A percentile compares a stretch with the other conserved stretches of the same genome.
These are phyloP conservation scores for Heliangelus exortis DNA, from an alignment of 2,797 vertebrate species.

Conservation along the genomic window DNA sequence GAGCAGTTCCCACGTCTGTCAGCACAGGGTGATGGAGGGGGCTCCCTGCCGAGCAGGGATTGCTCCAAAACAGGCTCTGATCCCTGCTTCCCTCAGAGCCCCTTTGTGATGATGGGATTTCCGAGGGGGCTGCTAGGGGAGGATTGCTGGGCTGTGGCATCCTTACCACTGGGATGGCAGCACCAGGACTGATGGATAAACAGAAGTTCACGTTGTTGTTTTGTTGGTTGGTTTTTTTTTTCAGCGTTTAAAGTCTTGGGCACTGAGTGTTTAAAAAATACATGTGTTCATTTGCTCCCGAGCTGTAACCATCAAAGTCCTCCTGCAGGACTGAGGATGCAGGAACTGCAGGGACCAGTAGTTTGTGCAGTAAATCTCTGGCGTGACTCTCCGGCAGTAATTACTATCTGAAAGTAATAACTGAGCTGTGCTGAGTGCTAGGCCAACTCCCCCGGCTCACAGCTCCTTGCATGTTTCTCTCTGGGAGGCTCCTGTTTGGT, in stretches of 20 bases:
- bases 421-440: constrained; percentile 10
- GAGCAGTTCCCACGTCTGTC: not conserved
- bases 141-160: not conserved
- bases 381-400: constrained; percentile 64
- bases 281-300: not conserved
- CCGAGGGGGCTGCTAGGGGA: fast-evolving
- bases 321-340: constrained; percentile 28
- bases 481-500: constrained; percentile 66
- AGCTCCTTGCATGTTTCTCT: constrained; percentile 58
- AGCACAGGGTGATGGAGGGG: not conserved
- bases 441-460: constrained; percentile 54
- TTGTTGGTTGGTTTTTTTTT: not conserved
- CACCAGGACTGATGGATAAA: not conserved
- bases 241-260: fast-evolving
- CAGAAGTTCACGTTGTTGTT: not conserved
- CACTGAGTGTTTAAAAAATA: not conserved
- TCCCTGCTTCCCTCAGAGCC: not conserved
- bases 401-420: constrained; percentile 72
- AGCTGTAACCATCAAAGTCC: not conserved
- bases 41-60: not conserved
- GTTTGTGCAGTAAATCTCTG: constrained; percentile 66
- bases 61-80: fast-evolving
- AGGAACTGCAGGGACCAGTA: constrained; percentile 21
- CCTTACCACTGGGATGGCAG: not conserved
- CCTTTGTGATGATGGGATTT: not conserved